These are phyloP conservation scores for Holcopasites calliopsidis DNA, from an alignment of 1,140 invertebrate species.

Conservation along the genomic window DNA sequence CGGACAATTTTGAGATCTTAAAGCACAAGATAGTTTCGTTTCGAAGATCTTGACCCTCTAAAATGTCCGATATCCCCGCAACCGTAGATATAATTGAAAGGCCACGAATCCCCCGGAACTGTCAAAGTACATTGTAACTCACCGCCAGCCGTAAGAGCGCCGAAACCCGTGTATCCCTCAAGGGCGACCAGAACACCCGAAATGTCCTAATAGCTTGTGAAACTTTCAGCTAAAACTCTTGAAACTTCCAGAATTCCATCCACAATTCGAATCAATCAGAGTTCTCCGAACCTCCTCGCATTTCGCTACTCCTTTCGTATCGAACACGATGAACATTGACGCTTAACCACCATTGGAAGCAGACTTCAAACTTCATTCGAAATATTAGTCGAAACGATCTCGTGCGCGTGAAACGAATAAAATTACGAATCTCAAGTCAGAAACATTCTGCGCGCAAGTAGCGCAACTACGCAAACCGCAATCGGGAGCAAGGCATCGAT, in stretches of 20 bases:
- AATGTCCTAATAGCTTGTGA: background rate
- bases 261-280: conserved; percentile 23
- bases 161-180: background rate
- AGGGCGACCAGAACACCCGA: background rate
- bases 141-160: background rate
- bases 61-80: background rate
- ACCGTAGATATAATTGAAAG: background rate
- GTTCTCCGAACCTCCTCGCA: background rate
- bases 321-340: background rate
- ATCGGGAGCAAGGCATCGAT: conserved; percentile 13
- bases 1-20: background rate
- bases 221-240: conserved; percentile 6
- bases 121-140: conserved; percentile 3
- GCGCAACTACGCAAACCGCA: background rate
- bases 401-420: background rate
- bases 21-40: no score
- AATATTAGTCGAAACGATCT: background rate
- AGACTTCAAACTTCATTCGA: no score
- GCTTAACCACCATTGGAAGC: no score
- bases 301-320: background rate
- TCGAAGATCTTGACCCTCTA: background rate
- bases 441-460: background rate
- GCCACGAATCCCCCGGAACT: background rate
- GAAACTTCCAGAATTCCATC: conserved; percentile 14
- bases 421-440: background rate